phyloP scores from a whole-genome alignment of 2,797 vertebrate species.

The Xiphorhynchus erythropygius region DNA sequence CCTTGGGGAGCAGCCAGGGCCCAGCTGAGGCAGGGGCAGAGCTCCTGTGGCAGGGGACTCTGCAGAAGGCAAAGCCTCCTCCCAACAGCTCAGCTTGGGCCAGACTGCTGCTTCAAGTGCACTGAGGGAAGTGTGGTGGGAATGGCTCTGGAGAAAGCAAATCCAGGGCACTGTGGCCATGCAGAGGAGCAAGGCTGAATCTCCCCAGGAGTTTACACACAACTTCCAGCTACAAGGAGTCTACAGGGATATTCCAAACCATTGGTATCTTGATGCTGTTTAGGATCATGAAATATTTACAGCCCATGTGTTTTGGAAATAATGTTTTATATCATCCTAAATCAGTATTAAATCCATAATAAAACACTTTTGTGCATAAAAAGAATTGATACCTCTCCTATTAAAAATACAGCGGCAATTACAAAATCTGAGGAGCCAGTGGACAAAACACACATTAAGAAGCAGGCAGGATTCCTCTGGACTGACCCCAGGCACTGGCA shows the following conservation, averaged over 20 bases:
- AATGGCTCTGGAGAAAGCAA: background rate
- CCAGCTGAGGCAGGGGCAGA: background rate
- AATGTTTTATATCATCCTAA: background rate
- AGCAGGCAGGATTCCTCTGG: background rate
- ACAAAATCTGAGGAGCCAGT: background rate
- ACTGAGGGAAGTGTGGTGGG: accelerated
- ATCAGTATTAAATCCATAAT: background rate
- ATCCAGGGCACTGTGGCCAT: background rate
- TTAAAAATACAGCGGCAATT: background rate
- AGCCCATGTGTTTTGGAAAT: background rate
- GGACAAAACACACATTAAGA: background rate
- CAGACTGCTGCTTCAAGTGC: background rate
- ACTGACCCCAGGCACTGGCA: background rate
- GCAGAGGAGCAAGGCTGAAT: background rate
- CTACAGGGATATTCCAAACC: background rate
- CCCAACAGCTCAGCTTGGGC: background rate
- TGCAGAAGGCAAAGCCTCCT: background rate
- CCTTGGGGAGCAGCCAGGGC: background rate
- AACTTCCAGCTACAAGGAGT: background rate
- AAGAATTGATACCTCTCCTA: background rate
- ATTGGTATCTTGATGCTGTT: background rate
- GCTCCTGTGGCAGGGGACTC: background rate
- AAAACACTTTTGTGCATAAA: background rate
- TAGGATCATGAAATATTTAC: background rate
- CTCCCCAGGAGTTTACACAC: background rate